These are phyloP conservation scores for Ochotona curzoniae DNA, from an alignment of 2,113 vertebrate species.

Conservation along the genomic window DNA sequence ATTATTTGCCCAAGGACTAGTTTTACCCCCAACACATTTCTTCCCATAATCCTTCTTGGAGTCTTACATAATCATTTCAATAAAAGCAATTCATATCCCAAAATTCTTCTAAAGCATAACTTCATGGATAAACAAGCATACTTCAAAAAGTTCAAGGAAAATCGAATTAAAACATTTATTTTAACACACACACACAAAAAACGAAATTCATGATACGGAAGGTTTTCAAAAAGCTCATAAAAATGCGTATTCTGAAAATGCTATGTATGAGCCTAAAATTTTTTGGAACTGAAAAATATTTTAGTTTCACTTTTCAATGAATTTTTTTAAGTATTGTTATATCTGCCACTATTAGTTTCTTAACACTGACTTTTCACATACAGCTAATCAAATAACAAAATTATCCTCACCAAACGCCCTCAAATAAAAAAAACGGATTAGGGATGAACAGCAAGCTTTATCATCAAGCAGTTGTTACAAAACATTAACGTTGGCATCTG, in stretches of 20 bases:
- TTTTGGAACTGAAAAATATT: no score
- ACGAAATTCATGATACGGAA: no score
- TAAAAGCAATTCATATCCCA: background rate
- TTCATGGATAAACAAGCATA: background rate
- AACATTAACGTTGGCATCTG: background rate
- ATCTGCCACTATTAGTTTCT: background rate
- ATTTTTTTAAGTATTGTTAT: no score
- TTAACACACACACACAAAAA: no score
- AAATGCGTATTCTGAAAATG: no score
- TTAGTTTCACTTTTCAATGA: no score
- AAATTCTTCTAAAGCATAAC: background rate
- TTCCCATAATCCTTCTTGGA: background rate
- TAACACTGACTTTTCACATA: background rate
- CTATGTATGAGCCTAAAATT: no score
- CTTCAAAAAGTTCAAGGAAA: no score
- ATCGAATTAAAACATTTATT: no score
- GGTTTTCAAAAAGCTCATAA: no score
- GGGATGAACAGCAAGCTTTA: background rate
- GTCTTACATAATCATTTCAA: slow-evolving; percentile 20
- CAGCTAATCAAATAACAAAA: slow-evolving; percentile 23
- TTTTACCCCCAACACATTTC: background rate
- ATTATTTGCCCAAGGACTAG: slow-evolving; percentile 55
- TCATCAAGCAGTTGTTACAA: background rate
- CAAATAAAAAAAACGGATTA: background rate
- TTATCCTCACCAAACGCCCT: background rate